phyloP scores from a whole-genome alignment of 1,140 invertebrate species.

The Manduca sexta region DNA sequence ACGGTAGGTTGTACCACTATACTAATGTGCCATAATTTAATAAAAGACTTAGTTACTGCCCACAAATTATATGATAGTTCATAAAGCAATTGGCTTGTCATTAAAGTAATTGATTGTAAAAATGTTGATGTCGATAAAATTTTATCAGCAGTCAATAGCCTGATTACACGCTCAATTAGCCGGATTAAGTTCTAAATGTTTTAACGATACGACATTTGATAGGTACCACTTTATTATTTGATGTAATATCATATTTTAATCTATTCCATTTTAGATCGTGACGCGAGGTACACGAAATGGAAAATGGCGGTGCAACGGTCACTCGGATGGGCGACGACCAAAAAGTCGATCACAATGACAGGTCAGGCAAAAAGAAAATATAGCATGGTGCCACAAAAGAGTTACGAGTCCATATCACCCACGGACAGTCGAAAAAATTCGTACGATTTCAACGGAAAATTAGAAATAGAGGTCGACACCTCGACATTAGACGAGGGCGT shows the following conservation, averaged over 20 bases:
- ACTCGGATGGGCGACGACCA: constrained; percentile 86
- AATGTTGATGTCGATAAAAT: too few species aligned
- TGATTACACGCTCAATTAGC: too few species aligned
- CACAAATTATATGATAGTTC: too few species aligned
- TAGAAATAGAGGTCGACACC: neutral
- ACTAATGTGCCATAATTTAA: too few species aligned
- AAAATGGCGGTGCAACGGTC: constrained; percentile 93
- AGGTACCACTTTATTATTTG: too few species aligned
- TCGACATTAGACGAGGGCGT: constrained; percentile 27
- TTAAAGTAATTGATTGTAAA: too few species aligned
- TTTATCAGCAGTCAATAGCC: too few species aligned
- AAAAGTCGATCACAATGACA: constrained; percentile 83
- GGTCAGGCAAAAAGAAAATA: constrained; percentile 73
- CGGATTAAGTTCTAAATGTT: too few species aligned
- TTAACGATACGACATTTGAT: too few species aligned
- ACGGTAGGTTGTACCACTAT: constrained; percentile 78
- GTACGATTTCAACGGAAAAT: constrained; percentile 2
- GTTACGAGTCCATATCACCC: constrained; percentile 28
- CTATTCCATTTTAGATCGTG: constrained; percentile 78
- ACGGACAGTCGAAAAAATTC: constrained; percentile 37
- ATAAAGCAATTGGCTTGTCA: too few species aligned
- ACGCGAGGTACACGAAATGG: constrained; percentile 90
- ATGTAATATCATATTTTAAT: neutral
- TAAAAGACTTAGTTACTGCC: too few species aligned
- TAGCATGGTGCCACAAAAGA: constrained; percentile 39